Evolutionary conservation across 2,113 vertebrate species (phyloP).

Genomic region (Eulemur macaco): DNA sequence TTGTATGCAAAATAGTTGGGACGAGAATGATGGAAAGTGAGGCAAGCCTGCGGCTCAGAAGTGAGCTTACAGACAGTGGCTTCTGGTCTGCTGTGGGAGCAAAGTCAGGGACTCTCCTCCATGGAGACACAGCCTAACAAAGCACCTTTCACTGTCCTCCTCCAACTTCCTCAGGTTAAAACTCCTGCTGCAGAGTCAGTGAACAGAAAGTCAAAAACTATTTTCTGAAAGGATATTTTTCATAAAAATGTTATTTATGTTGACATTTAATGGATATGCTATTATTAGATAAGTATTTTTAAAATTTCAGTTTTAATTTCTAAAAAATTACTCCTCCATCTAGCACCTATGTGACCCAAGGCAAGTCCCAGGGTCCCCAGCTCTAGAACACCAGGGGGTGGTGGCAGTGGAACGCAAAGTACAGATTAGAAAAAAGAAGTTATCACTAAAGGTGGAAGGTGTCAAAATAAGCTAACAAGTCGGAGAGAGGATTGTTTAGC

Average conservation of each 20-base stretch:
- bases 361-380: neutral
- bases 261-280: neutral
- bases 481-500: neutral
- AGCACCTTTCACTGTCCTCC: neutral
- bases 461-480: neutral
- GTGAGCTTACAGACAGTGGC: neutral
- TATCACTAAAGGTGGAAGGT: neutral
- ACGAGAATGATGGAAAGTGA: neutral
- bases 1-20: fast-evolving
- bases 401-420: neutral
- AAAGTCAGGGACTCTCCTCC: neutral
- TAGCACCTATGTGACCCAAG: neutral
- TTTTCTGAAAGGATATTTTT: neutral
- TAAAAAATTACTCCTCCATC: neutral
- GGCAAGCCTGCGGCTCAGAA: neutral
- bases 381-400: neutral
- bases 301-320: neutral
- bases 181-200: neutral
- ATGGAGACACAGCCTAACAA: too few species aligned
- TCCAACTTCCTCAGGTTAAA: neutral
- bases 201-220: neutral
- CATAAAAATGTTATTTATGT: neutral
- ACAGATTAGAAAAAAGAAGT: neutral
- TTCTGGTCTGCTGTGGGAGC: neutral
- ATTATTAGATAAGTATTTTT: neutral